phyloP scores from a whole-genome alignment of 2,797 vertebrate species.

The Chromis chromis region DNA sequence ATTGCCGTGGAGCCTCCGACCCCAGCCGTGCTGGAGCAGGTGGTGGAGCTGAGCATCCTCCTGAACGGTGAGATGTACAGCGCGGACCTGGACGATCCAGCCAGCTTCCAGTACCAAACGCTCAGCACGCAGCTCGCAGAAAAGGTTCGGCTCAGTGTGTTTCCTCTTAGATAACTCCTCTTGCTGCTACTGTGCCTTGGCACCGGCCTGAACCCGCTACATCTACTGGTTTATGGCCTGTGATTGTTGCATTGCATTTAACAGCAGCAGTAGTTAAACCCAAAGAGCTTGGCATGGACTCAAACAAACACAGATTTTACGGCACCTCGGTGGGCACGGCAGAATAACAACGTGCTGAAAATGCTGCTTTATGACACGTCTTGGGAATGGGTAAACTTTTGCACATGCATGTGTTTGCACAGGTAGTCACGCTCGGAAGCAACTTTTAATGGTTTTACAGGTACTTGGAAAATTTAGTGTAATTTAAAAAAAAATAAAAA shows the following conservation, averaged over 20 bases:
- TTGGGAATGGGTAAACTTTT: conserved; percentile 34
- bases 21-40: conserved; percentile 82
- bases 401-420: conserved; percentile 9
- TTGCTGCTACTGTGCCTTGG: conserved; percentile 12
- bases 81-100: conserved; percentile 83
- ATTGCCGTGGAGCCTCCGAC: conserved; percentile 81
- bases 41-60: conserved; percentile 89
- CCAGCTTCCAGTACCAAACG: conserved; percentile 75
- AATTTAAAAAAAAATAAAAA: too few species aligned
- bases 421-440: conserved; percentile 13
- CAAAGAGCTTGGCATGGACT: conserved; percentile 24
- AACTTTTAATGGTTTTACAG: conserved; percentile 44
- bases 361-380: conserved; percentile 28
- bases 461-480: conserved; percentile 26
- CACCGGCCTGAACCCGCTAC: not conserved
- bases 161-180: conserved; percentile 20
- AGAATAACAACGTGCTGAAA: conserved; percentile 35
- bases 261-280: conserved; percentile 39
- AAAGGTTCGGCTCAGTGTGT: conserved; percentile 81
- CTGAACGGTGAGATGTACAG: conserved; percentile 86
- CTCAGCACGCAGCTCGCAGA: conserved; percentile 86
- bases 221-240: conserved; percentile 40
- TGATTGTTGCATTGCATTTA: conserved; percentile 54
- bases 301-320: conserved; percentile 18
- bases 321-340: not conserved